Evolutionary conservation across 2,888 invertebrate species (phyloP).

Genomic region (Rhagium mordax): DNA sequence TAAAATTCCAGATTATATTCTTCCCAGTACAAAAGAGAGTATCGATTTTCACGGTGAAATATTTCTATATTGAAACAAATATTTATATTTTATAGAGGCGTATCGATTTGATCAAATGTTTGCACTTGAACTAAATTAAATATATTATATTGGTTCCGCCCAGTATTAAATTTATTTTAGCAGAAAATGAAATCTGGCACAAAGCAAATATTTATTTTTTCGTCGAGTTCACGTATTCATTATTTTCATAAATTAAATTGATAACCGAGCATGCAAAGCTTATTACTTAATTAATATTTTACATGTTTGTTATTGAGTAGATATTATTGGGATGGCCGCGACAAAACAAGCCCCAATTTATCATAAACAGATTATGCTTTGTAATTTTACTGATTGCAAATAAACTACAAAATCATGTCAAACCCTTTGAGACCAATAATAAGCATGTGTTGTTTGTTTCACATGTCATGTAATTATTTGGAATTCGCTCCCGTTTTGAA

Average conservation of each 20-base stretch:
- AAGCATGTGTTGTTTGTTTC: neutral
- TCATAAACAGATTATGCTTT: neutral
- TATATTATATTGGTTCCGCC: neutral
- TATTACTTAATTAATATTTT: constrained; percentile 12
- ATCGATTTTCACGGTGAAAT: neutral
- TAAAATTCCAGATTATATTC: neutral
- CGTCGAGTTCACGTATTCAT: neutral
- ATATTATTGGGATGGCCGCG: neutral
- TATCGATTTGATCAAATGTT: neutral
- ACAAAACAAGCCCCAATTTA: neutral
- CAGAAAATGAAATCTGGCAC: neutral
- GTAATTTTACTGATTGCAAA: neutral
- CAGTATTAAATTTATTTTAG: neutral
- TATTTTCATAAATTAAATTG: neutral
- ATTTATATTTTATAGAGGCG: neutral
- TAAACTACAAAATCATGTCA: neutral
- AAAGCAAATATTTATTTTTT: neutral
- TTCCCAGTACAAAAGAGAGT: neutral
- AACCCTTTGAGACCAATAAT: neutral
- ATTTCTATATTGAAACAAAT: neutral
- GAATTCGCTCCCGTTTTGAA: constrained; percentile 1
- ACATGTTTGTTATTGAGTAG: neutral
- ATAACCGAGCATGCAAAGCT: neutral
- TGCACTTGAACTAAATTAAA: neutral
- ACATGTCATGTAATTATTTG: constrained; percentile 5